Evolutionary conservation across 2,888 invertebrate species (phyloP), one percentile per base, ranked within the genome.

Genomic region (Adelphocoris suturalis): DNA sequence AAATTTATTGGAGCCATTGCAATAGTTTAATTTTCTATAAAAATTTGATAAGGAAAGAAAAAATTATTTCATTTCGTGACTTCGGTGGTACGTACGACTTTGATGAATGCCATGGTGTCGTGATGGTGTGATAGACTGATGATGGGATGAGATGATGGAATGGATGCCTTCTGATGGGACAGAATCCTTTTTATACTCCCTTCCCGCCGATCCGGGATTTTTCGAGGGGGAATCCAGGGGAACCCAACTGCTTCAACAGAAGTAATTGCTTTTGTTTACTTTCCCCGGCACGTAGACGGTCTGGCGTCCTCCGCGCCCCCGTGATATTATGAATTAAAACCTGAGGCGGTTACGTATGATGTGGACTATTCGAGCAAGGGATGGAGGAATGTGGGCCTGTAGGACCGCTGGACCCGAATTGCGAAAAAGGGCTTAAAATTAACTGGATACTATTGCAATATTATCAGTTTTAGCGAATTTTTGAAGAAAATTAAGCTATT

Each of bases 251-350:
- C 68, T 68, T 68, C 68, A 13, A 68, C 11, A 68, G 27, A 48
- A 82, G 47, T 48, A 82, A 82, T 82, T 82, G 52, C 52, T 55
- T 82, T 82, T 82, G 52, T 82, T 82, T 82, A 82, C 82, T 82
- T 82, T 82, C 82, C 7, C 80, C 19, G 12, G 68, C 68, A 68
- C 68, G 68, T 68, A 68, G 23, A 68, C 68, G 23, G 68, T 23
- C 68, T 23, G 68, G 23, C 68, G 68, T 27, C 68, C 68, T 23
- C 23, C 16, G 16, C 57, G 57, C 16, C 57, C 57, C n/a, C 57
- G 37, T 68, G 68, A 68, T 68, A 37, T 37, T 37, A 68, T 68
- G 68, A 37, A 68, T 68, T 68, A 68, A 37, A 52, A 23, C 68
- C 68, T 23, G 11, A 37, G 68, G 68, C 0, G 68, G 68, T 68